Evolutionary conservation across 1,140 invertebrate species (phyloP).

Genomic region (Drosophila takahashii): DNA sequence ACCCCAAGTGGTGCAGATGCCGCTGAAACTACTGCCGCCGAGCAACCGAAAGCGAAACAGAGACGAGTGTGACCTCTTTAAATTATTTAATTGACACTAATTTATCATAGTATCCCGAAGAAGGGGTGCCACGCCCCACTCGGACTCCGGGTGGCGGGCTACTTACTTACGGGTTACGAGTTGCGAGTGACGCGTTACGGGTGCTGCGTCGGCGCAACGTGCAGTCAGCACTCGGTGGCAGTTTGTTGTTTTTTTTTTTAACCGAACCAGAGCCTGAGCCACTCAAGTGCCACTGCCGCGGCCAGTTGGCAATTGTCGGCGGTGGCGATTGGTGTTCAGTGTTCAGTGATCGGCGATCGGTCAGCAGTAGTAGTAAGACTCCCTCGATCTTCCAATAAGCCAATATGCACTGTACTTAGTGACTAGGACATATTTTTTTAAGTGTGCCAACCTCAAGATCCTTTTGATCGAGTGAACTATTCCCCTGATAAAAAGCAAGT

Average conservation of each 20-base stretch:
- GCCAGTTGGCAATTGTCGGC: constrained; percentile 64
- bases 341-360: constrained; percentile 3
- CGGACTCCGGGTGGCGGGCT: constrained; percentile 21
- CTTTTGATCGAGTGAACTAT: too few species aligned
- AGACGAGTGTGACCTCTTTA: constrained; percentile 74
- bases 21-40: constrained; percentile 24
- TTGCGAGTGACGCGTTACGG: constrained; percentile 9
- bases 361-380: neutral
- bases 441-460: neutral
- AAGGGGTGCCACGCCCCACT: constrained; percentile 13
- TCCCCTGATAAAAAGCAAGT: too few species aligned
- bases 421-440: neutral
- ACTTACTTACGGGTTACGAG: constrained; percentile 11
- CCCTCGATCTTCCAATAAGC: neutral
- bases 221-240: constrained; percentile 28
- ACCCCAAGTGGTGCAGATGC: constrained; percentile 53
- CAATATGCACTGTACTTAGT: too few species aligned
- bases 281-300: constrained; percentile 13
- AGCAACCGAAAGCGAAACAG: constrained; percentile 1
- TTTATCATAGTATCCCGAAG: constrained; percentile 64
- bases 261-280: constrained; percentile 2
- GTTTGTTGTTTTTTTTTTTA: neutral
- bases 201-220: constrained; percentile 43
- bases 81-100: constrained; percentile 85
- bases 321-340: constrained; percentile 44